phyloP scores from a whole-genome alignment of 1,140 invertebrate genomes.

The Trichonephila inaurata region DNA sequence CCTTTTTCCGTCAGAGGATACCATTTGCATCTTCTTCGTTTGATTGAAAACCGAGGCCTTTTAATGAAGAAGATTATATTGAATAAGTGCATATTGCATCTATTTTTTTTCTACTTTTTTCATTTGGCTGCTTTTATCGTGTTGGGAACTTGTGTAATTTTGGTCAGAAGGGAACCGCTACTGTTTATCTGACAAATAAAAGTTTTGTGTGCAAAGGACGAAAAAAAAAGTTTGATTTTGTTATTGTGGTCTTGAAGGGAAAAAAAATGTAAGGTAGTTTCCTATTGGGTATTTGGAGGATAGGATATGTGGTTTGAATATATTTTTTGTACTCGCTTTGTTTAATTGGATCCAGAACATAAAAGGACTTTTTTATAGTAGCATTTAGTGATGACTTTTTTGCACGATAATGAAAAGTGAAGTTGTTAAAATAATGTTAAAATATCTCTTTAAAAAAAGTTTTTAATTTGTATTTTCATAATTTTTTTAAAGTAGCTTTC shows the following conservation, averaged over 20 bases:
- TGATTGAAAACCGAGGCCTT: slow-evolving; percentile 26
- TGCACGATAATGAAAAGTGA: neutral
- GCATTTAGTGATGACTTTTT: neutral
- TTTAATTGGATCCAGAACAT: neutral
- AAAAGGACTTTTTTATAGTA: neutral
- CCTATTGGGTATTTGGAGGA: neutral
- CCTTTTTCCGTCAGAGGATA: neutral
- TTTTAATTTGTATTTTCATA: too few relatives aligned
- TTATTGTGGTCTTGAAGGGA: neutral
- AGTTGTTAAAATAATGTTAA: neutral
- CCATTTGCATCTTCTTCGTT: slow-evolving; percentile 28
- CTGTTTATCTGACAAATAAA: slow-evolving; percentile 28
- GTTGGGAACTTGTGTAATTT: neutral
- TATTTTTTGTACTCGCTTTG: neutral
- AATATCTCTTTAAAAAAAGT: too few relatives aligned
- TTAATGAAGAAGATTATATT: slow-evolving; percentile 36
- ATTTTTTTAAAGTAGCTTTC: too few relatives aligned
- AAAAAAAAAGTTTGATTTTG: neutral
- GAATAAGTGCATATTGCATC: slow-evolving; percentile 33
- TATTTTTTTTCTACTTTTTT: neutral
- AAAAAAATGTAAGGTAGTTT: neutral
- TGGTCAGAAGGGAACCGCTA: slow-evolving; percentile 1
- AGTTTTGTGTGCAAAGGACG: neutral
- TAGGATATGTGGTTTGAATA: neutral
- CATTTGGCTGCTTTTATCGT: neutral